Evolutionary conservation across 1,140 invertebrate genomes (phyloP).

Genomic region (Bemisia tabaci): DNA sequence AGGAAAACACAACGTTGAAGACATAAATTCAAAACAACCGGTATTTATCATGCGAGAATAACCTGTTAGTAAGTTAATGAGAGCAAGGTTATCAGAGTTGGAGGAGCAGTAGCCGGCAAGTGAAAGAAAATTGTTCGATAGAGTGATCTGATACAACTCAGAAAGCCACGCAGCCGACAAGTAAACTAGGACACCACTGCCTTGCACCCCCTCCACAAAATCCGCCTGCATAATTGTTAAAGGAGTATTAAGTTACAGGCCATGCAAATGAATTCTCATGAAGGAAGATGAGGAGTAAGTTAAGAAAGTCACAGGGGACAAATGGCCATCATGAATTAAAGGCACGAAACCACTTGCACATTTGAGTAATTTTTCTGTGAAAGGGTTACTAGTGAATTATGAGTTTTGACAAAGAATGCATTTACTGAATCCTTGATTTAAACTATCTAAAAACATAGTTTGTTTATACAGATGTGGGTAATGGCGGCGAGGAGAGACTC

Average conservation of each 20-base stretch:
- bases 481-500: too few species aligned
- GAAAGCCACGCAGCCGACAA: slow-evolving; percentile 81
- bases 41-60: slow-evolving; percentile 14
- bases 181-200: slow-evolving; percentile 79
- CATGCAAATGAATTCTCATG: not conserved
- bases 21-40: slow-evolving; percentile 2
- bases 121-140: slow-evolving; percentile 59
- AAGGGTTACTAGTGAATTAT: too few species aligned
- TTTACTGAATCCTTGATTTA: too few species aligned
- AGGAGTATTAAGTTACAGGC: slow-evolving; percentile 5
- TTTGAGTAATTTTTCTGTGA: too few species aligned
- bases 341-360: not conserved
- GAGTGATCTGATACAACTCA: slow-evolving; percentile 75
- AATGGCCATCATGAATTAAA: not conserved
- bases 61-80: slow-evolving; percentile 67
- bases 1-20: too few species aligned
- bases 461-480: too few species aligned
- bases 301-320: not conserved
- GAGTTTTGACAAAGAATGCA: too few species aligned
- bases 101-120: slow-evolving; percentile 44
- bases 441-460: too few species aligned
- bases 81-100: slow-evolving; percentile 42
- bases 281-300: not conserved
- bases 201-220: slow-evolving; percentile 81
- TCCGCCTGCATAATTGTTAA: slow-evolving; percentile 44